Percentiles rank a stretch among this genome's conserved stretches.
Conservation (phyloP, 2,888 invertebrate genomes). For the Phortica okadai region DNA sequence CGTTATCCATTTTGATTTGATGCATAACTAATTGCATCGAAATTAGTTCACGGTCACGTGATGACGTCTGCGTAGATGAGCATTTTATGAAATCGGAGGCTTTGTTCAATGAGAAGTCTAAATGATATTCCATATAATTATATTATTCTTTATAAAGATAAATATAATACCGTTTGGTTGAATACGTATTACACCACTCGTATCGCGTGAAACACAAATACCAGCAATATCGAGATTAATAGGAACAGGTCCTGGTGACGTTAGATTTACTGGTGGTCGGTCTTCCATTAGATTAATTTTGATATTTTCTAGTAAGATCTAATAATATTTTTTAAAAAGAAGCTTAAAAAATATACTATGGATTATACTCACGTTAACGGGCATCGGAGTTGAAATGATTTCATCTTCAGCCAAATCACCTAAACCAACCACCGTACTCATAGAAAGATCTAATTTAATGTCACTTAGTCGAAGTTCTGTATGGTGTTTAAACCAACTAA, state of each 20-base stretch:
- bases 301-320: constrained; percentile 87
- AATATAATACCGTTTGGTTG: constrained; percentile 78
- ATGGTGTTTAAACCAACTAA: constrained; percentile 76
- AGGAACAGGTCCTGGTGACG: constrained; percentile 89
- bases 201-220: constrained; percentile 83
- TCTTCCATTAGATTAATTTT: constrained; percentile 88
- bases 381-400: constrained; percentile 85
- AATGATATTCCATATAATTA: neutral
- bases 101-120: neutral
- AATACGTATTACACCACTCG: constrained; percentile 85
- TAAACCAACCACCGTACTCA: constrained; percentile 89
- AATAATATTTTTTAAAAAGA: neutral
- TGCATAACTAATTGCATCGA: constrained; percentile 77
- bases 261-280: constrained; percentile 86
- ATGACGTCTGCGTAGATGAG: neutral
- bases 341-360: constrained; percentile 17
- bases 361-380: constrained; percentile 82
- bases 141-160: neutral
- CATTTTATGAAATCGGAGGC: constrained; percentile 44
- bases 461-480: constrained; percentile 83
- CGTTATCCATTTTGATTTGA: constrained; percentile 81
- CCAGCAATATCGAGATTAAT: constrained; percentile 85
- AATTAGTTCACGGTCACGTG: constrained; percentile 77
- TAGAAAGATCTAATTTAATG: constrained; percentile 83
- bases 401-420: constrained; percentile 93